Evolutionary conservation across 1,140 invertebrate genomes (phyloP), one percentile per base, ranked within the genome.

Genomic region (Lepidotrigona ventralis): DNA sequence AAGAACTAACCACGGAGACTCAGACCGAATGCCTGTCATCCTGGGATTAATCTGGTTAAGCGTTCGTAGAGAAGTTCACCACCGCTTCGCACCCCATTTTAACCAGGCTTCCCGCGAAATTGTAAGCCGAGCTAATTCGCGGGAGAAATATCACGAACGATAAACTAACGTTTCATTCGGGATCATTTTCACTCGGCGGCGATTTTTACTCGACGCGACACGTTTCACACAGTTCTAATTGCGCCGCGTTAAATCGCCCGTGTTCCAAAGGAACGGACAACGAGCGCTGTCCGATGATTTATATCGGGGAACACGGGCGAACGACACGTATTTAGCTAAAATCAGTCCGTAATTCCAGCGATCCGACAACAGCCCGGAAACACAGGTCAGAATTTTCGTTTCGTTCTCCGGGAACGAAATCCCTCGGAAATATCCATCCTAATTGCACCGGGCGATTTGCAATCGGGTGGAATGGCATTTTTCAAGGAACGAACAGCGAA

Each of bases 41-140:
- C 33, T 66, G 77, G 77, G 77, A 83, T 83, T 79, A 79, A 83
- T 83, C 75, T 46, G 5, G 68, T 79, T 79, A 79, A 83, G 56
- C 33, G 74, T 83, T 26, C 54, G 14, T 15, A 6, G 5, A 6
- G 33, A 77, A 69, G 21, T 70, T 77, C 39, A 39, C 8, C 8
- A 0, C 6, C 23, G 53, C 29, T 77, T 74, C 21, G 46, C 29
- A 26, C 26, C 39, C 39, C 54, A 70, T 74, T 73, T 73, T 63
- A 72, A 63, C 51, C 21, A 21, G 19, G 33, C 53, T 77, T 29
- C 8, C 29, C 15, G 29, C 29, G 23, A 60, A 60, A n/a, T 19
- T 46, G 39, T 46, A 8, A 46, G 6, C 39, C 0, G 6, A 46
- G 39, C 39, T 46, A 46, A 9, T 46, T 46, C 39, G 39, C 39